Percentiles rank a stretch among this genome's conserved stretches.
These are phyloP conservation scores for Motacilla alba DNA, from an alignment of 2,113 vertebrate genomes.

Conservation along the genomic window DNA sequence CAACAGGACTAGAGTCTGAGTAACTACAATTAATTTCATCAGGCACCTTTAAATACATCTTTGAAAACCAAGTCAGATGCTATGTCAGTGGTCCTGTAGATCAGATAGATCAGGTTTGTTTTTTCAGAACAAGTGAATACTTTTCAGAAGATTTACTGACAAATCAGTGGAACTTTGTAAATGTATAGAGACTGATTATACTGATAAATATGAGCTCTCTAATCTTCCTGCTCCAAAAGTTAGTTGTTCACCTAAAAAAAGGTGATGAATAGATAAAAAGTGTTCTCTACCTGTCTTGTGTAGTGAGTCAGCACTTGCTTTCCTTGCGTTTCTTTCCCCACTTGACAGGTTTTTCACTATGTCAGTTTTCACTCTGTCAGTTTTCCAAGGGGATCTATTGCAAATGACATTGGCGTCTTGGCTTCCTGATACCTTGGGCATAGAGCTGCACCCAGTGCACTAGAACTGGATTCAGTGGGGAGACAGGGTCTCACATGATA, in stretches of 20 bases:
- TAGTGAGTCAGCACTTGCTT: neutral
- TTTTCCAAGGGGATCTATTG: neutral
- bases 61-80: neutral
- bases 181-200: neutral
- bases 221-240: neutral
- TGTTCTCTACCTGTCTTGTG: neutral
- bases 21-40: neutral
- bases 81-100: neutral
- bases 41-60: neutral
- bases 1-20: fast-evolving
- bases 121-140: neutral
- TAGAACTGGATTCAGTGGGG: neutral
- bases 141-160: neutral
- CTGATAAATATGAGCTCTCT: neutral
- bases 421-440: neutral
- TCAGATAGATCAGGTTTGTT: neutral
- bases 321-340: neutral
- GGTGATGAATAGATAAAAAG: neutral
- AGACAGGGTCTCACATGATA: neutral
- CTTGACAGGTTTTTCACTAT: neutral
- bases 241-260: neutral
- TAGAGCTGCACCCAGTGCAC: neutral
- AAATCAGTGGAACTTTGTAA: neutral
- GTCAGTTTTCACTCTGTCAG: neutral
- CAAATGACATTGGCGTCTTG: fast-evolving